A percentile compares a stretch with the other conserved stretches of the same genome.
These are phyloP conservation scores for Mionectes olivaceus DNA, from an alignment of 2,797 vertebrate species.

Conservation along the genomic window DNA sequence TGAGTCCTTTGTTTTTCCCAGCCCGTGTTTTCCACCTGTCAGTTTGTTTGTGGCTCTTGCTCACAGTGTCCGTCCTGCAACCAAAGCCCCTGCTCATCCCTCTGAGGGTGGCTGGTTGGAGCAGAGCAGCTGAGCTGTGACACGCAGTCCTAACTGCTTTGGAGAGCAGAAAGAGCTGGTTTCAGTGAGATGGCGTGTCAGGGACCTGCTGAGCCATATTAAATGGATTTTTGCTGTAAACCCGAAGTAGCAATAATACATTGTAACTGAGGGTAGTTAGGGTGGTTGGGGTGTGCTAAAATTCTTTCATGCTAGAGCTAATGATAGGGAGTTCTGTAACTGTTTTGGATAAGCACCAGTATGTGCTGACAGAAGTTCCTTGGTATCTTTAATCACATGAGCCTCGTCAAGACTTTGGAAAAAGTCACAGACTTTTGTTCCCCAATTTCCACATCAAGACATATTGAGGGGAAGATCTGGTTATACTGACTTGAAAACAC, in stretches of 20 bases:
- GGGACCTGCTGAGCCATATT: background rate
- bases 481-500: conserved; percentile 35
- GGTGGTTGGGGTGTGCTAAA: background rate
- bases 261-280: background rate
- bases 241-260: background rate
- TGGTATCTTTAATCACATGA: conserved; percentile 27
- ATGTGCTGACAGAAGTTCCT: conserved; percentile 20
- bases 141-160: background rate
- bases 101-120: background rate
- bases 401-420: conserved; percentile 10
- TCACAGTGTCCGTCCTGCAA: fast-evolving
- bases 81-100: background rate
- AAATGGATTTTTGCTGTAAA: background rate
- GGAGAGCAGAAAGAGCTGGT: background rate
- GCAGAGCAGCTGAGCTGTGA: background rate
- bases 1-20: background rate
- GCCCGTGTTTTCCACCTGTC: fast-evolving
- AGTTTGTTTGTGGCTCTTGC: background rate
- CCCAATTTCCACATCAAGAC: background rate
- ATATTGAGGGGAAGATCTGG: conserved; percentile 45
- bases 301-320: conserved; percentile 14
- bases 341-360: conserved; percentile 23
- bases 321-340: background rate
- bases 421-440: conserved; percentile 44
- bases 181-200: background rate